Percentiles rank a stretch among this genome's conserved stretches.
Evolutionary conservation across 2,888 invertebrate genomes (phyloP).

Genomic region (Acanthosepion esculentum): DNA sequence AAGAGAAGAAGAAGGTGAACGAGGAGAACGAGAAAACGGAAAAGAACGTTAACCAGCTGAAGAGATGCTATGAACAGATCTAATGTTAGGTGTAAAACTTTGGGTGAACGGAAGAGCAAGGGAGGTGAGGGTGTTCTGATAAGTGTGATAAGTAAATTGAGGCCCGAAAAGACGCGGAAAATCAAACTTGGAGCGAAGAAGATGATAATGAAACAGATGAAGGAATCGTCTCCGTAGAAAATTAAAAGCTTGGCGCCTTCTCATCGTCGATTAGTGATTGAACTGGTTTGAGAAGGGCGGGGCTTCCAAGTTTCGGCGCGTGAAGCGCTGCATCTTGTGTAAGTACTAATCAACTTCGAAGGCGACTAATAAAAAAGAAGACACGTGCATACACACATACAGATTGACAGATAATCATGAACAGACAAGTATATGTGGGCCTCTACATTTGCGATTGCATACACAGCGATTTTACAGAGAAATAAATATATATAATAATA

Average conservation of each 20-base stretch:
- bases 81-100: background rate
- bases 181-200: background rate
- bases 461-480: too few species aligned
- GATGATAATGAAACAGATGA: background rate
- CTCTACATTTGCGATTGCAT: background rate
- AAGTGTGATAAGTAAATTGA: conserved; percentile 9
- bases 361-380: background rate
- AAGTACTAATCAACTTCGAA: background rate
- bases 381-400: background rate
- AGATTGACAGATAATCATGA: background rate
- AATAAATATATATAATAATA: too few species aligned
- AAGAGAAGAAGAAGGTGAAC: too few species aligned
- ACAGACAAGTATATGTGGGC: background rate
- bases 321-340: background rate
- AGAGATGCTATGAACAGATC: background rate
- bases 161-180: background rate
- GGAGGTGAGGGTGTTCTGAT: background rate
- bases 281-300: background rate
- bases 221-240: background rate
- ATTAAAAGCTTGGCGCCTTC: background rate
- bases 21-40: background rate
- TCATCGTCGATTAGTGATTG: background rate
- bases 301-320: background rate
- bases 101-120: background rate
- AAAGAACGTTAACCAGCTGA: background rate